Base-by-base conservation (phyloP, 2,888 invertebrate species). In the Microctonus brassicae region DNA sequence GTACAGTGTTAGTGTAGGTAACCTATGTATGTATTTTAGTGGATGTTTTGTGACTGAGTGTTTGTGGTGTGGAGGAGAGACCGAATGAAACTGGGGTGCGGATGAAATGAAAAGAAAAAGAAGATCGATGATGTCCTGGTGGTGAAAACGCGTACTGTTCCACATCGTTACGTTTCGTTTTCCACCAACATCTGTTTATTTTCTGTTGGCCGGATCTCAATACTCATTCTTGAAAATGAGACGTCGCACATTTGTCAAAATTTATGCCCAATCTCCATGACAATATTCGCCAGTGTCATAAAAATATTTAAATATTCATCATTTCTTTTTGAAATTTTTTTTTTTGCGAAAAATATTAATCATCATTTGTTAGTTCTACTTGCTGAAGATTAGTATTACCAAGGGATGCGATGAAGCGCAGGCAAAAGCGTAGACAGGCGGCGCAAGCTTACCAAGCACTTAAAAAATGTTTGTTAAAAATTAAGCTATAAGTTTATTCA, bases 81-180 rank as follows among this genome's bases (percentile, higher is more conserved):
- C 24, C 7, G 71, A 64, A 22, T 42, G 58, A 52, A 39, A 42
- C 33, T 47, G 47, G 47, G 47, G 47, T 47, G n/a, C n/a, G 47
- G 20, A 29, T 47, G 36, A 52, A 74, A 67, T 52, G 71, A 63
- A 55, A 60, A 72, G 64, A 69, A 69, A 74, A 74, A 73, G 47
- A 71, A 72, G 73, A 75, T 77, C 77, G 73, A 77, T 77, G 67
- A 55, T 55, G 68, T 74, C 61, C 72, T 55, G 62, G 70, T 62
- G 55, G 69, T 34, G 71, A 70, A 67, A 22, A 60, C 24, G 36
- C 36, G 20, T 39, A 64, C 66, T 69, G 61, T 63, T 72, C 61
- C 65, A 64, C 20, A 47, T 47, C 53, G 29, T 47, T 62, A 47
- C 64, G 36, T 61, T 55, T 70, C 60, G 53, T 36, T 72, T 61